Conservation (phyloP, 2,113 vertebrate species). For the Machaerirhynchus nigripectus region DNA sequence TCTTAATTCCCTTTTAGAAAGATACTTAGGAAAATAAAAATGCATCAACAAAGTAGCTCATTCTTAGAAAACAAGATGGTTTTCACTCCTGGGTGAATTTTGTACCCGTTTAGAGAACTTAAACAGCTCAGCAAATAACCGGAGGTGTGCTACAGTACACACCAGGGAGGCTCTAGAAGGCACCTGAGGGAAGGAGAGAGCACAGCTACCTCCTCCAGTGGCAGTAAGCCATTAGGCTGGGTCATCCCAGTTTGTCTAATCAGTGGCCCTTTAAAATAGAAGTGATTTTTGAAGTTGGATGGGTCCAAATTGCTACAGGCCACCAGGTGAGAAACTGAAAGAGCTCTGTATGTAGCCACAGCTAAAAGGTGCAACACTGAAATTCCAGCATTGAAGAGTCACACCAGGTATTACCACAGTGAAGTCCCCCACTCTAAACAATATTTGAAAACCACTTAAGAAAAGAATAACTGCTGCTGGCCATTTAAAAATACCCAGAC, state of each 20-base stretch:
- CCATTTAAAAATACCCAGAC: neutral
- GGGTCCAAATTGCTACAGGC: neutral
- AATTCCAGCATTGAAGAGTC: neutral
- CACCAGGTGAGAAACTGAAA: neutral
- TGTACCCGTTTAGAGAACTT: neutral
- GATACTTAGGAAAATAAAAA: neutral
- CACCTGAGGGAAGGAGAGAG: neutral
- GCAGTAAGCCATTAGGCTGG: neutral
- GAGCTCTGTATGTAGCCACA: neutral
- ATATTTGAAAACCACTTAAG: slow-evolving; percentile 7
- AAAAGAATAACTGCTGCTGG: neutral
- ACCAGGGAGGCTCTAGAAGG: neutral
- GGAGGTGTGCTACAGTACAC: neutral
- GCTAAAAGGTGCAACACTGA: neutral
- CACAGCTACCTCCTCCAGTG: neutral
- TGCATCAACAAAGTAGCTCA: neutral
- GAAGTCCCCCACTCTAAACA: neutral
- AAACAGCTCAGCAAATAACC: neutral
- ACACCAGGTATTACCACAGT: neutral
- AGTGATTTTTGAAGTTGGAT: neutral
- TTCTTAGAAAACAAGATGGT: neutral
- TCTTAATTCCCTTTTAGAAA: neutral
- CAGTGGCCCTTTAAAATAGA: neutral
- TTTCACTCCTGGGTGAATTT: neutral
- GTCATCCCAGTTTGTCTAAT: neutral